Conservation (phyloP, 1,140 invertebrate genomes). For the Triops longicaudatus region DNA sequence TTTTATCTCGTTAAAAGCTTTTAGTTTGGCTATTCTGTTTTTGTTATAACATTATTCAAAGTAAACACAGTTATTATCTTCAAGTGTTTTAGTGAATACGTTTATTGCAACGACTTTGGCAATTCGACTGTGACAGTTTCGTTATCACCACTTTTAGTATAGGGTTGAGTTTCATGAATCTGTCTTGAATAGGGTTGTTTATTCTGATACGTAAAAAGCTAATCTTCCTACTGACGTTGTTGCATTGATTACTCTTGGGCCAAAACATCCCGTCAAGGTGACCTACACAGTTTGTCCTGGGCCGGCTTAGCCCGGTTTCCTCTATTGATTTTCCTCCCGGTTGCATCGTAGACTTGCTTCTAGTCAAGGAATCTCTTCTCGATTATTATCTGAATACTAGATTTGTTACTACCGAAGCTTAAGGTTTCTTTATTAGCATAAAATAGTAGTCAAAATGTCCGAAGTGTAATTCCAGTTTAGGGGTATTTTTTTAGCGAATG, state of each 20-base stretch:
- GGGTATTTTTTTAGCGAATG: neutral
- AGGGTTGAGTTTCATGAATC: neutral
- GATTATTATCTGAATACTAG: neutral
- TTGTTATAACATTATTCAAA: too few species aligned
- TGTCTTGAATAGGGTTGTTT: neutral
- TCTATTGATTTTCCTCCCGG: neutral
- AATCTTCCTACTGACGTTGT: neutral
- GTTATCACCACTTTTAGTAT: neutral
- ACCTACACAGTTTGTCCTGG: neutral
- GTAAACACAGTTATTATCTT: too few species aligned
- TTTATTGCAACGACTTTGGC: neutral
- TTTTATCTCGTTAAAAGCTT: too few species aligned
- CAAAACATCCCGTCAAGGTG: conserved; percentile 1
- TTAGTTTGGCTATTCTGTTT: too few species aligned
- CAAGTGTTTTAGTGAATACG: too few species aligned
- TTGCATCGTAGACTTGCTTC: neutral
- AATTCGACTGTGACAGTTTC: neutral
- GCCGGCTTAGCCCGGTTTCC: neutral
- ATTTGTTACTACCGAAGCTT: neutral
- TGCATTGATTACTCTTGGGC: neutral
- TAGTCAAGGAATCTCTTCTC: neutral
- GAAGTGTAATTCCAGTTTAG: neutral
- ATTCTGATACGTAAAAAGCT: neutral
- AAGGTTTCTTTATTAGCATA: neutral
- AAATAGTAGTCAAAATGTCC: neutral